Evolutionary conservation across 2,888 invertebrate species (phyloP).

Genomic region (Meta bourneti): DNA sequence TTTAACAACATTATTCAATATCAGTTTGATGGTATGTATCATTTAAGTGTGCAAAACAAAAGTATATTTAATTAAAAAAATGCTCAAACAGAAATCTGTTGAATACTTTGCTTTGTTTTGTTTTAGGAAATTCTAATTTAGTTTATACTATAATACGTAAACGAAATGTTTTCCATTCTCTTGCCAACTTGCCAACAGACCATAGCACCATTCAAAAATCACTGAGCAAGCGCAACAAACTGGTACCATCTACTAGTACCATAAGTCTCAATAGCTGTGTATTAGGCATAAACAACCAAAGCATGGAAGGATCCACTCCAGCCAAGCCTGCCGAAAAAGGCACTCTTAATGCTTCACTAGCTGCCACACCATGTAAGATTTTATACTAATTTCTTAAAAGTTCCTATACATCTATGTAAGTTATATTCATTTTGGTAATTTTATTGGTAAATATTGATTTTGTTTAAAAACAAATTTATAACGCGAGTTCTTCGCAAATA

Average conservation of each 20-base stretch:
- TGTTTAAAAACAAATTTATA: not conserved
- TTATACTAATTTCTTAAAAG: not conserved
- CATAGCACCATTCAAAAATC: constrained; percentile 92
- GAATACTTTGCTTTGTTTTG: constrained; percentile 7
- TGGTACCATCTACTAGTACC: constrained; percentile 80
- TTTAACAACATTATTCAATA: constrained; percentile 99
- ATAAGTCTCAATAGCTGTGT: constrained; percentile 69
- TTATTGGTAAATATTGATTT: not conserved
- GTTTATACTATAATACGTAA: constrained; percentile 99
- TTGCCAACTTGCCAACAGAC: constrained; percentile 98
- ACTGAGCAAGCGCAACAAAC: constrained; percentile 79
- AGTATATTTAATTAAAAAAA: no score
- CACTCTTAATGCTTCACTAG: constrained; percentile 92
- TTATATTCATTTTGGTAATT: not conserved
- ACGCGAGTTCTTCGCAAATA: no score
- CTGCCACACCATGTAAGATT: constrained; percentile 90
- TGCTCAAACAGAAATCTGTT: no score
- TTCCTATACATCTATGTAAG: not conserved
- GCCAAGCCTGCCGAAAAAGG: constrained; percentile 82
- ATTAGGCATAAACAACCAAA: constrained; percentile 58
- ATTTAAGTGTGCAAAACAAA: not conserved
- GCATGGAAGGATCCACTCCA: constrained; percentile 79
- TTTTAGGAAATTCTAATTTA: constrained; percentile 95
- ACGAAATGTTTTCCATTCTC: constrained; percentile 97
- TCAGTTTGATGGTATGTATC: constrained; percentile 92